Percentiles rank a stretch among this genome's conserved stretches.
Evolutionary conservation across 2,888 invertebrate genomes (phyloP).

Genomic region (Cylindroiulus punctatus): DNA sequence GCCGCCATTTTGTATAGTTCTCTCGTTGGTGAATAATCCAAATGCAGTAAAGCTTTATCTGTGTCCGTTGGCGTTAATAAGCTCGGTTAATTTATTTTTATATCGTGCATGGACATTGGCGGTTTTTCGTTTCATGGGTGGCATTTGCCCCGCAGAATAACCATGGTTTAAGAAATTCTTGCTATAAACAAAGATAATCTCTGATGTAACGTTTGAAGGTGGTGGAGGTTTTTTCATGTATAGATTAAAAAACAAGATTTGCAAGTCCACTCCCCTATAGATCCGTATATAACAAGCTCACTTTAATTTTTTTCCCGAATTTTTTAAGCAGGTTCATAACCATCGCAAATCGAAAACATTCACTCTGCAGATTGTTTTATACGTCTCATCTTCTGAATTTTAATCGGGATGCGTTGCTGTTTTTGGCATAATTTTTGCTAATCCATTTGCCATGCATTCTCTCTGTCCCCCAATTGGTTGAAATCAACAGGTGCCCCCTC

Average conservation of each 20-base stretch:
- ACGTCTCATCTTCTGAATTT: not conserved
- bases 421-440: not conserved
- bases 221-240: not conserved
- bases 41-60: not conserved
- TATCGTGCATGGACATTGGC: slow-evolving; percentile 16
- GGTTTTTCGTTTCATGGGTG: slow-evolving; percentile 46
- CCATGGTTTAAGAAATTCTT: slow-evolving; percentile 17
- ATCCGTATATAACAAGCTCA: not conserved
- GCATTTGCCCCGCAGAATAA: slow-evolving; percentile 49
- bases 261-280: slow-evolving; percentile 19
- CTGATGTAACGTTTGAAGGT: slow-evolving; percentile 44
- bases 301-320: not conserved
- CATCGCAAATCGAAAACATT: not conserved
- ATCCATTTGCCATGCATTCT: slow-evolving; percentile 31
- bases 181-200: slow-evolving; percentile 50
- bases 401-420: not conserved
- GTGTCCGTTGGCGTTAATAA: slow-evolving; percentile 14
- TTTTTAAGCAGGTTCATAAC: not conserved
- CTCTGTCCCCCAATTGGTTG: not conserved
- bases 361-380: not conserved
- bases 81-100: slow-evolving; percentile 13
- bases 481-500: not conserved
- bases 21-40: not conserved
- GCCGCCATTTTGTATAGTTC: not conserved
- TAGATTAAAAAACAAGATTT: slow-evolving; percentile 38